These are phyloP conservation scores for Montipora capricornis DNA, from an alignment of 64 coral and sea anemone species.

Conservation along the genomic window DNA sequence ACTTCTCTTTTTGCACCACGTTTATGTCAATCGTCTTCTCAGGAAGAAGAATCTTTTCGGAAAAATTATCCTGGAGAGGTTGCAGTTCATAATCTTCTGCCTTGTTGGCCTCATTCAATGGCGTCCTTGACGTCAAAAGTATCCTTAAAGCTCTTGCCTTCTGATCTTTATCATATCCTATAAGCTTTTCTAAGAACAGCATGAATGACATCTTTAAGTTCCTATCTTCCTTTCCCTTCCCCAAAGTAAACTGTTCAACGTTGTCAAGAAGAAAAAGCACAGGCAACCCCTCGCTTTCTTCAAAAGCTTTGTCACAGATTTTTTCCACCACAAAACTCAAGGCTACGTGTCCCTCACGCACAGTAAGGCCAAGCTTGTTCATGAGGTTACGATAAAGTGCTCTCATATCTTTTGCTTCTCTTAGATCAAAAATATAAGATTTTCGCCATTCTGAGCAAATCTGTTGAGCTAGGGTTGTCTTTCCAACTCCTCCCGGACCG, in stretches of 20 bases:
- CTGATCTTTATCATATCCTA: not conserved
- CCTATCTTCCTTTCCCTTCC: not conserved
- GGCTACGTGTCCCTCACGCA: not conserved
- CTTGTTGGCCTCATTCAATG: not conserved
- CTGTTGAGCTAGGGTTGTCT: constrained; percentile 10
- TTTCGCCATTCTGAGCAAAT: constrained; percentile 12
- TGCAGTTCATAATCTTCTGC: not conserved
- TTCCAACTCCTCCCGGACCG: constrained; percentile 1
- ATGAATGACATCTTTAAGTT: constrained; percentile 20
- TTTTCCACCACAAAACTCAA: not conserved
- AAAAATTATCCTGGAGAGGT: not conserved
- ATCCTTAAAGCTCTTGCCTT: not conserved
- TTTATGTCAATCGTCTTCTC: not conserved
- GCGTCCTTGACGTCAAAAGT: constrained; percentile 13
- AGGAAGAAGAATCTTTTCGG: constrained; percentile 2
- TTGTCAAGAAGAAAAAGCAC: constrained; percentile 38
- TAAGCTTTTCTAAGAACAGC: constrained; percentile 8
- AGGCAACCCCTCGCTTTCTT: not conserved
- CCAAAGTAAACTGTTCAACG: not conserved
- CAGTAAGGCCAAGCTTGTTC: not conserved
- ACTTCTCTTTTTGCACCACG: not conserved
- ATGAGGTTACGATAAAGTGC: constrained; percentile 11
- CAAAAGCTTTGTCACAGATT: not conserved
- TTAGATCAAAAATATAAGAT: constrained; percentile 10
- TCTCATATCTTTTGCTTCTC: constrained; percentile 10